Conservation (phyloP, 2,888 invertebrate species). For the Limenitis arthemis region DNA sequence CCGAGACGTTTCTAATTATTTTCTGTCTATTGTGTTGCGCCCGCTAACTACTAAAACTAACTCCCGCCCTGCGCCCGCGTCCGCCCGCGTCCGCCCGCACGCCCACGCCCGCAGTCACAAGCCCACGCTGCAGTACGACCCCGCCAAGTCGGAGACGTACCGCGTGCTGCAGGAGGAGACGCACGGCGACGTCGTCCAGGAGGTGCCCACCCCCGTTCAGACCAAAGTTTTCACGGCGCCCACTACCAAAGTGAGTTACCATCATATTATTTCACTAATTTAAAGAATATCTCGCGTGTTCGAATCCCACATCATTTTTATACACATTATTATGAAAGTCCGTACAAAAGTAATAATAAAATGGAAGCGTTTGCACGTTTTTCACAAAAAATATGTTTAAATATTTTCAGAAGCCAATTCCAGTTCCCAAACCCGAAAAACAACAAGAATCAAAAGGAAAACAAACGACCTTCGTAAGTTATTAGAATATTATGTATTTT, state of each 20-base stretch:
- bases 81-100: conserved; percentile 33
- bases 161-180: conserved; percentile 87
- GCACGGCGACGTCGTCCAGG: conserved; percentile 74
- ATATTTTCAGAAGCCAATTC: conserved; percentile 39
- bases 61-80: conserved; percentile 41
- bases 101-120: conserved; percentile 59
- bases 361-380: neutral
- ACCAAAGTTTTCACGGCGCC: conserved; percentile 84
- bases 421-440: conserved; percentile 52
- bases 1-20: conserved; percentile 49
- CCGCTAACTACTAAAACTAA: conserved; percentile 69
- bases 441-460: conserved; percentile 52
- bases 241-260: conserved; percentile 63
- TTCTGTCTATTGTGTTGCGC: conserved; percentile 59
- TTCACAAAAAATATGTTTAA: no score
- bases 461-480: conserved; percentile 65
- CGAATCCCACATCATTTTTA: no score
- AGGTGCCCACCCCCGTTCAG: conserved; percentile 80
- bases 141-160: conserved; percentile 90
- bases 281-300: no score
- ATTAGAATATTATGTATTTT: neutral
- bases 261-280: neutral
- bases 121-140: conserved; percentile 86
- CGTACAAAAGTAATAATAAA: neutral
- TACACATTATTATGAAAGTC: no score